phyloP scores from a whole-genome alignment of 2,888 invertebrate genomes.

The Cryptocephalus primarius region DNA sequence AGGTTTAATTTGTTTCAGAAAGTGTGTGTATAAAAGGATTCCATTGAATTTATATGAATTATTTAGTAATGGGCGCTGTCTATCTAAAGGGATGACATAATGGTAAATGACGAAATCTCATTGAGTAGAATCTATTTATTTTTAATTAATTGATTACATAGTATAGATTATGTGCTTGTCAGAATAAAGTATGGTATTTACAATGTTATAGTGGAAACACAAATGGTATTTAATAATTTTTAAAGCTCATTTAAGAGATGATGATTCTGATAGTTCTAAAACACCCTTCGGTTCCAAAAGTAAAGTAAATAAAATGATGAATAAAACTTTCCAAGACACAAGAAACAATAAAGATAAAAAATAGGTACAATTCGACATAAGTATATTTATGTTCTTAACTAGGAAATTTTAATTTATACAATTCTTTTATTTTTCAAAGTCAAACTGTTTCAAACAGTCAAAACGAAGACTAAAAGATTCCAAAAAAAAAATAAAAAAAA shows the following conservation, averaged over 20 bases:
- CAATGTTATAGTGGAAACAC: constrained; percentile 38
- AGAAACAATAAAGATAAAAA: constrained; percentile 17
- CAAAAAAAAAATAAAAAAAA: constrained; percentile 1
- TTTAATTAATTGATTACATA: constrained; percentile 42
- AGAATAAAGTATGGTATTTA: constrained; percentile 40
- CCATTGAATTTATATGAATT: too few species aligned
- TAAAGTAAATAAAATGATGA: constrained; percentile 13
- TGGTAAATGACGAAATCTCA: too few species aligned
- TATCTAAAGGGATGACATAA: too few species aligned
- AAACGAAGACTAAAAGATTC: background rate
- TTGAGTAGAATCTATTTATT: constrained; percentile 37
- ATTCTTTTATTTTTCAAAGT: constrained; percentile 19
- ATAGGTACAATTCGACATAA: constrained; percentile 15
- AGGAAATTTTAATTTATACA: constrained; percentile 29
- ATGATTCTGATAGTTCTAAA: constrained; percentile 14
- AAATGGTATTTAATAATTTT: constrained; percentile 36
- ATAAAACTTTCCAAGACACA: constrained; percentile 7
- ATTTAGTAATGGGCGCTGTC: too few species aligned
- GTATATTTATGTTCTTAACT: constrained; percentile 20
- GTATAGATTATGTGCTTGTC: constrained; percentile 39
- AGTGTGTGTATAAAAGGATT: too few species aligned
- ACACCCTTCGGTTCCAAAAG: constrained; percentile 2
- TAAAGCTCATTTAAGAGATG: constrained; percentile 32
- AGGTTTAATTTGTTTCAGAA: too few species aligned
- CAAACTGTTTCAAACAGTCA: constrained; percentile 31